Base-by-base conservation (phyloP, 2,888 invertebrate species). In the Nemurella pictetii region DNA sequence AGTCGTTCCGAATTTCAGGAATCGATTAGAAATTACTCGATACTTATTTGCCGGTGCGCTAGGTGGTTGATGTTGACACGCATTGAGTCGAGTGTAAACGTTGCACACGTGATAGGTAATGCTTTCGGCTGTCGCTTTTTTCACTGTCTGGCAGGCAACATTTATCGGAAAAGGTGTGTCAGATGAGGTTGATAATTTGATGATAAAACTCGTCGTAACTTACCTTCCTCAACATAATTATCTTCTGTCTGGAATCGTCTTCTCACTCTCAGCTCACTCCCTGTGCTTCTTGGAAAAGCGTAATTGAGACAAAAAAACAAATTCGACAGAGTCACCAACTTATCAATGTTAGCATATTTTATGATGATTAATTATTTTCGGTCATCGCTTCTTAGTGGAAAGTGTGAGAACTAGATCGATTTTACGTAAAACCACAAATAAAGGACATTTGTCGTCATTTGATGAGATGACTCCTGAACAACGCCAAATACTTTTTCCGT, bases 121-220 rank as follows among this genome's bases (percentile, higher is more conserved):
- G n/a, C n/a, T n/a, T n/a, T n/a, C n/a, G n/a, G n/a, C n/a, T n/a
- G n/a, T n/a, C n/a, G n/a, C n/a, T n/a, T n/a, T n/a, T n/a, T n/a
- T n/a, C n/a, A n/a, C 55, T 12, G 55, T 55, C 55, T 55, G 55
- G 55, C 55, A 55, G 55, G 55, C 55, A 12, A 55, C 55, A 55
- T 55, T 55, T 55, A 55, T 55, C 55, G 55, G 55, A 55, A 55
- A 55, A 55, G 55, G 55, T 55, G 55, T 55, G 55, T 55, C 55
- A 55, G 55, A 55, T 55, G 55, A 55, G 25, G 26, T 28, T 75
- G 75, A 75, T 75, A 75, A 75, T 75, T 75, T 75, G 25, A 75
- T 75, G 28, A 55, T 55, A 55, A 75, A 26, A 75, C 75, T 25
- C n/a, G 26, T 27, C 75, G 28, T 27, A 1, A 75, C 75, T 75